Base-by-base conservation (phyloP, 1,140 invertebrate species). In the Sycophila sp. region DNA sequence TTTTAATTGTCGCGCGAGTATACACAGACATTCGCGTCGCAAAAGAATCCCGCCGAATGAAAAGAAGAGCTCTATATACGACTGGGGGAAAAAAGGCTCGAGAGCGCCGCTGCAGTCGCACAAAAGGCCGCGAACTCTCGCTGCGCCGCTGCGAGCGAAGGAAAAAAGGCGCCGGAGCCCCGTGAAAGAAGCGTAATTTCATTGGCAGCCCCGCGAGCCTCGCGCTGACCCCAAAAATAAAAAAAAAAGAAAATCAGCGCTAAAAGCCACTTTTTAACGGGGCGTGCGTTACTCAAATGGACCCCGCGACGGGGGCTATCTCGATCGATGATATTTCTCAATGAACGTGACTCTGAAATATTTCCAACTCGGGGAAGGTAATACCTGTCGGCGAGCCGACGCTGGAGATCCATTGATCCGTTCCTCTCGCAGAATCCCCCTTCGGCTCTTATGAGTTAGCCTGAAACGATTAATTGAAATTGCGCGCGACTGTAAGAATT, bases 401-500 rank as follows among this genome's bases (percentile, higher is more conserved):
- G 22, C 19, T 7, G 24, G 26, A 28, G 62, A 64, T 66, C 63
- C 32, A 45, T 67, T 53, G 62, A 38, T 56, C 53, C 53, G 2
- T n/a, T 26, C 3, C 53, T 22, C 51, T 4, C 53, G 11, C 30
- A 5, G n/a, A n/a, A n/a, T n/a, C 30, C 19, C n/a, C 26, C 24
- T 32, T 51, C 47, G 19, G 4, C 34, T 51, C 53, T 53, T 64
- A 36, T 22, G 30, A 64, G 30, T 45, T 67, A 67, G 24, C 53
- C n/a, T 40, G 53, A 67, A 47, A 51, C 53, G 56, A 51, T 60
- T 60, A 60, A 69, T 69, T 69, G 55, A 69, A 69, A 69, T 69
- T 53, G 45, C 42, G 30, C 53, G 6, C 30, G 4, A 0, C 38
- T 6, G 8, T 22, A 15, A 30, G 42, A 64, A 51, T 64, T 19